Evolutionary conservation across 2,797 vertebrate species (phyloP).

Genomic region (Chelon labrosus): DNA sequence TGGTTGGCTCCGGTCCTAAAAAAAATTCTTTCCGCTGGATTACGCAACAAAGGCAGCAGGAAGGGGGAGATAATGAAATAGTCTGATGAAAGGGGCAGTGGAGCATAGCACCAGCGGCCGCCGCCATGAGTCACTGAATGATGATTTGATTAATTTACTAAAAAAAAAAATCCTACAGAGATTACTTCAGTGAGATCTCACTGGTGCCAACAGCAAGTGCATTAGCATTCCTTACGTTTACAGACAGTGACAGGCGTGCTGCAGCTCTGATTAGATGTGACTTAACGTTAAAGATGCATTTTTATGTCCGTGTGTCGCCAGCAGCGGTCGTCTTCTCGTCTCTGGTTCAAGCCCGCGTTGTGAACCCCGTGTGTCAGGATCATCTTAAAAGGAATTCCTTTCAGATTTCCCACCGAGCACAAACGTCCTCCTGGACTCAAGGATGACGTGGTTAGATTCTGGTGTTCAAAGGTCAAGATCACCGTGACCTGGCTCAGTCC

Average conservation of each 20-base stretch:
- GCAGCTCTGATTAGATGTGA: constrained; percentile 17
- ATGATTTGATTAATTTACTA: constrained; percentile 53
- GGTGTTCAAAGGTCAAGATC: too few relatives aligned
- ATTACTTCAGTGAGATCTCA: constrained; percentile 40
- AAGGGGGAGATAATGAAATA: constrained; percentile 71
- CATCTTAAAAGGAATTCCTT: too few relatives aligned
- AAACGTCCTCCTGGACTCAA: too few relatives aligned
- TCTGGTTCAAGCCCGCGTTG: neutral
- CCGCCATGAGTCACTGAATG: constrained; percentile 50
- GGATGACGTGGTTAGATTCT: too few relatives aligned
- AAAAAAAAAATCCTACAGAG: constrained; percentile 5
- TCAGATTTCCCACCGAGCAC: too few relatives aligned
- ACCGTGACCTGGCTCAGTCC: too few relatives aligned
- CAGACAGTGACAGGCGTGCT: neutral
- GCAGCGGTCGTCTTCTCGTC: neutral
- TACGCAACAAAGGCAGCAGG: constrained; percentile 75
- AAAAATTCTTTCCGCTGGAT: constrained; percentile 69
- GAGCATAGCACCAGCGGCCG: constrained; percentile 52
- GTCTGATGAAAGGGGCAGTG: constrained; percentile 58
- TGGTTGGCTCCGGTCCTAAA: constrained; percentile 57
- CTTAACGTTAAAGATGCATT: constrained; percentile 5
- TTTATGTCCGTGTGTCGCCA: neutral
- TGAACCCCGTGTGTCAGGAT: too few relatives aligned
- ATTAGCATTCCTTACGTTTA: constrained; percentile 22
- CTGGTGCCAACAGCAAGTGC: neutral